Evolutionary conservation across 2,888 invertebrate genomes (phyloP).

Genomic region (Aleiodes leptofemur): DNA sequence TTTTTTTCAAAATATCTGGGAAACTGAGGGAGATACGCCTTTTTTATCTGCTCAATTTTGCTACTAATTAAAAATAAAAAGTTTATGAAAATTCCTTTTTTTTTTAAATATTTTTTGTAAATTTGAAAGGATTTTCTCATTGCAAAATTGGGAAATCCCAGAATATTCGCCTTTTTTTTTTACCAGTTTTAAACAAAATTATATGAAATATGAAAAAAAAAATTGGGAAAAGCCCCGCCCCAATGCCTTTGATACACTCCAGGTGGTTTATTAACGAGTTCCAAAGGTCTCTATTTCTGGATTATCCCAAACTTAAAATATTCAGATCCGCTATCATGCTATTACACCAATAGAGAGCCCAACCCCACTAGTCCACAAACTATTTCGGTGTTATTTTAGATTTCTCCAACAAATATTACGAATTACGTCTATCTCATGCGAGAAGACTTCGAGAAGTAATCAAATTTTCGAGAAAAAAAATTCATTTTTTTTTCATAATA

Average conservation of each 20-base stretch:
- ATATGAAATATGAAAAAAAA: conserved; percentile 26
- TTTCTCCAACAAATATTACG: conserved; percentile 8
- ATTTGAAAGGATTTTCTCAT: no score
- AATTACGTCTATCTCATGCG: not conserved
- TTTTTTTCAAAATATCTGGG: no score
- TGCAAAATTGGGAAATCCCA: not conserved
- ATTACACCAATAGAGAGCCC: conserved; percentile 40
- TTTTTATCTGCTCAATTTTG: no score
- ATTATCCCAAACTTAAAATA: conserved; percentile 21
- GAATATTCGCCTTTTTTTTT: not conserved
- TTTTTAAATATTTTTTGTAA: no score
- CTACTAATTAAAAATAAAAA: no score
- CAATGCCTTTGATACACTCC: conserved; percentile 45
- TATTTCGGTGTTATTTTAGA: conserved; percentile 16
- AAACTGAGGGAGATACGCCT: no score
- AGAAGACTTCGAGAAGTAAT: not conserved
- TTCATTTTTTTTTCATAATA: no score
- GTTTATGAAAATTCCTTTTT: no score
- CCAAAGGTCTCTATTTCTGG: conserved; percentile 61
- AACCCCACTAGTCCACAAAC: conserved; percentile 51
- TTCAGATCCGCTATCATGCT: conserved; percentile 6
- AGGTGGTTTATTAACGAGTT: conserved; percentile 52
- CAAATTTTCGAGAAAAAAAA: not conserved
- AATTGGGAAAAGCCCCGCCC: conserved; percentile 45
- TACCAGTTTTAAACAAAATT: not conserved